Conservation (phyloP, 2,888 invertebrate species). For the Trachelus stipa region DNA sequence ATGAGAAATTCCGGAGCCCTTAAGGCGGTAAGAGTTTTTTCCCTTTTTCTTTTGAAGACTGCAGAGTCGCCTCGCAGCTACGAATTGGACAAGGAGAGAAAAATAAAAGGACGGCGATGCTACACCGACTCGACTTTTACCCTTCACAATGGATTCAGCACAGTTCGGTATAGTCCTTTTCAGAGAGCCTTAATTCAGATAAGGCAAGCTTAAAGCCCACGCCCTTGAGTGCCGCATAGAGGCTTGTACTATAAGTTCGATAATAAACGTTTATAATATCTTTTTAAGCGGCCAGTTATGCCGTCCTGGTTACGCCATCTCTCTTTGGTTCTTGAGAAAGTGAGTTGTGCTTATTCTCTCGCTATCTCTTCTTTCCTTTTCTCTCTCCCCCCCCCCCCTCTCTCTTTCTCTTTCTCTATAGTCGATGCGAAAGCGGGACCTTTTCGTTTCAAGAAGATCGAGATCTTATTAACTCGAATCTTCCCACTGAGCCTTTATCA, state of each 20-base stretch:
- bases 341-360: background rate
- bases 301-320: background rate
- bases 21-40: background rate
- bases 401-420: background rate
- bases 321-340: background rate
- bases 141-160: constrained; percentile 3
- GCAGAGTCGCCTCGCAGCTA: background rate
- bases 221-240: constrained; percentile 38
- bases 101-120: background rate
- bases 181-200: constrained; percentile 19
- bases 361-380: constrained; percentile 11
- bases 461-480: constrained; percentile 19
- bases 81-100: background rate
- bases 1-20: background rate
- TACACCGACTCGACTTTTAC: background rate
- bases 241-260: constrained; percentile 43
- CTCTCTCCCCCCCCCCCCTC: constrained; percentile 20
- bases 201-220: constrained; percentile 27
- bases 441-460: constrained; percentile 8
- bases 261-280: constrained; percentile 42
- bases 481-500: background rate
- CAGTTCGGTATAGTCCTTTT: background rate
- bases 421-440: background rate
- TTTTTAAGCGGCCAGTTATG: constrained; percentile 24
- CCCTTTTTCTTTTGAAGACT: background rate